Base-by-base conservation (phyloP, 2,888 invertebrate genomes). In the Phalera bucephala region DNA sequence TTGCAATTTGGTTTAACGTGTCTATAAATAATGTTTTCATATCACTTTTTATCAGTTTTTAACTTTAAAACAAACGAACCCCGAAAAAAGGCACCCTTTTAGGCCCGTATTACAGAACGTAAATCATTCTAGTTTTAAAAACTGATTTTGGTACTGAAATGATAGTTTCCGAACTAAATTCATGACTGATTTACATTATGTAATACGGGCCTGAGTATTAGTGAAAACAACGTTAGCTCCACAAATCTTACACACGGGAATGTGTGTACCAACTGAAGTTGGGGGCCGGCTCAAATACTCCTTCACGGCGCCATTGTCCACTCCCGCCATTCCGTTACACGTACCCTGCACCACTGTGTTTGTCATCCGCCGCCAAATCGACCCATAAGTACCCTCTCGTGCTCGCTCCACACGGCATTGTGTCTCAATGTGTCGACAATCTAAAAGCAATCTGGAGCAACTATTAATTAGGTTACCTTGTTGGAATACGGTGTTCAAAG, bases 351-450 rank as follows among this genome's bases (percentile, higher is more conserved):
- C 69, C 63, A 55, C 69, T 72, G 71, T 78, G 73, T 79, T 71
- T 77, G 79, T 72, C 61, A 64, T 72, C 53, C 66, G 64, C 58
- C 67, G 59, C 64, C 60, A 73, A 74, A 75, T 76, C 72, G 76
- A 72, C 62, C 69, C 58, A 60, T 57, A 55, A 77, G 77, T 46
- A 68, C 74, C 55, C 73, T 73, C 52, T 43, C 33, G 36, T 48
- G 59, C 49, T 57, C 54, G 47, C 49, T 33, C 52, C 59, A 50
- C 50, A 38, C 48, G 42, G 47, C 56, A 50, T 52, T 42, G 56
- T 51, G 52, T 39, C 45, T 28, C 40, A 46, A 47, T 45, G 46
- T 54, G 51, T 45, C 50, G 46, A 45, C 47, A 32, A 54, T 47
- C 55, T 58, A 45, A 50, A 40, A 26, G 41, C 44, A 53, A 53